Evolutionary conservation across 2,113 vertebrate species (phyloP).

Genomic region (Gallinago undulata): DNA sequence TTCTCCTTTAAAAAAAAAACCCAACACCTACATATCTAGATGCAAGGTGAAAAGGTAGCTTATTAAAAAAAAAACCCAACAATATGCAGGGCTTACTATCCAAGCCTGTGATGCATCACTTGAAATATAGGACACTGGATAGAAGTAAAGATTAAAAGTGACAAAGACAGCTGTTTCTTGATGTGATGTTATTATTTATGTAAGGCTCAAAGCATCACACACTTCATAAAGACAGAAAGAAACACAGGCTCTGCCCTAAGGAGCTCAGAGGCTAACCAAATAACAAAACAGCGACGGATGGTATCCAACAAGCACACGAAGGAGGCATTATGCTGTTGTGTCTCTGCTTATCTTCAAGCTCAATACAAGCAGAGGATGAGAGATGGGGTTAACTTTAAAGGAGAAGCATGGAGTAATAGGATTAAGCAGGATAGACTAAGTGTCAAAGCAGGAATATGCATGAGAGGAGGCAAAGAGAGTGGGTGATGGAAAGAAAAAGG

Average conservation of each 20-base stretch:
- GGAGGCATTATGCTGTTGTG: neutral
- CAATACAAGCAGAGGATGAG: constrained; percentile 28
- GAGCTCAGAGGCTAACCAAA: constrained; percentile 38
- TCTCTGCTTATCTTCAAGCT: constrained; percentile 29
- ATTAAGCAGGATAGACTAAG: constrained; percentile 37
- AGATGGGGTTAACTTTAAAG: constrained; percentile 27
- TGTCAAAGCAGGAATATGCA: constrained; percentile 38
- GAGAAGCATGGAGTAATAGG: neutral
- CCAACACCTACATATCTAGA: neutral
- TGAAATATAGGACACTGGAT: neutral
- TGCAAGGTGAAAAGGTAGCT: neutral
- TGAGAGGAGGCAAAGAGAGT: constrained; percentile 41
- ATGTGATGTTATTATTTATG: constrained; percentile 30
- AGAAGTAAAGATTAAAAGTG: constrained; percentile 13
- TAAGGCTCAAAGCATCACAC: neutral
- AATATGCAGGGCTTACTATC: neutral
- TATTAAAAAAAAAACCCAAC: neutral
- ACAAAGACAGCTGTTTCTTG: constrained; percentile 11
- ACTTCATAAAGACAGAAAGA: constrained; percentile 10
- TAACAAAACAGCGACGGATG: neutral
- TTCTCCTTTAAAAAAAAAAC: neutral
- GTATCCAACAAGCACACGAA: neutral
- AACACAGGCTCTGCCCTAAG: neutral
- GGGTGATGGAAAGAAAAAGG: constrained; percentile 43
- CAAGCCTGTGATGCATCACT: neutral